Evolutionary conservation across 2,797 vertebrate genomes (phyloP).

Genomic region (Gouania willdenowi): DNA sequence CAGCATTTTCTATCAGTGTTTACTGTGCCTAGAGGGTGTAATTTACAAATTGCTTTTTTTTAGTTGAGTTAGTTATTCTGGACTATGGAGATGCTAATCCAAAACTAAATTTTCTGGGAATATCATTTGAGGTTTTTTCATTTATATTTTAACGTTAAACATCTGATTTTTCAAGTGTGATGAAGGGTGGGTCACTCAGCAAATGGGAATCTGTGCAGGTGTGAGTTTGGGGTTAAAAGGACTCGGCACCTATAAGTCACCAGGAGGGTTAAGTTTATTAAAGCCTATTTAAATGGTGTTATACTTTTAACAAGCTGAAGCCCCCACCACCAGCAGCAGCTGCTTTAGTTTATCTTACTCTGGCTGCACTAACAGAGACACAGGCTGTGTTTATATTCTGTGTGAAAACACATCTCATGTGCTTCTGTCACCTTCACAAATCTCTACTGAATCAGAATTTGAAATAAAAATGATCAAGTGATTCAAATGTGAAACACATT

Average conservation of each 20-base stretch:
- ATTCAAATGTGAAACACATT: too few relatives aligned
- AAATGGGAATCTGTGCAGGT: conserved; percentile 5
- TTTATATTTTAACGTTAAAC: neutral
- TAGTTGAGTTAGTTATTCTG: too few relatives aligned
- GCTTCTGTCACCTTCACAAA: too few relatives aligned
- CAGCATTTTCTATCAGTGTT: too few relatives aligned
- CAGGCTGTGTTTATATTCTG: conserved; percentile 26
- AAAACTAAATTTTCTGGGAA: too few relatives aligned
- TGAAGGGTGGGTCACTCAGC: conserved; percentile 6
- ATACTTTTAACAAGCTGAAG: conserved; percentile 53
- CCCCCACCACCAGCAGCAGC: too few relatives aligned
- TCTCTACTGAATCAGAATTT: too few relatives aligned
- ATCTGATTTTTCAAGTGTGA: neutral
- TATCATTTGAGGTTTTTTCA: too few relatives aligned
- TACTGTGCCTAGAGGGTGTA: too few relatives aligned
- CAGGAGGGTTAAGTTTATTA: conserved; percentile 39
- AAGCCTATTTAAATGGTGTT: conserved; percentile 47
- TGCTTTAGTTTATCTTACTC: conserved; percentile 63
- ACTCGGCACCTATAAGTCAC: conserved; percentile 12
- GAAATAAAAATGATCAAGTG: too few relatives aligned
- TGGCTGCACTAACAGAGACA: conserved; percentile 35
- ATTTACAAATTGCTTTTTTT: too few relatives aligned
- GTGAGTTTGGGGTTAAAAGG: conserved; percentile 8
- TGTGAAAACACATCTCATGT: neutral
- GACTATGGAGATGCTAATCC: too few relatives aligned